Evolutionary conservation across 2,888 invertebrate genomes (phyloP), one percentile per base, ranked within the genome.

Genomic region (Phrixothrix hirtus): DNA sequence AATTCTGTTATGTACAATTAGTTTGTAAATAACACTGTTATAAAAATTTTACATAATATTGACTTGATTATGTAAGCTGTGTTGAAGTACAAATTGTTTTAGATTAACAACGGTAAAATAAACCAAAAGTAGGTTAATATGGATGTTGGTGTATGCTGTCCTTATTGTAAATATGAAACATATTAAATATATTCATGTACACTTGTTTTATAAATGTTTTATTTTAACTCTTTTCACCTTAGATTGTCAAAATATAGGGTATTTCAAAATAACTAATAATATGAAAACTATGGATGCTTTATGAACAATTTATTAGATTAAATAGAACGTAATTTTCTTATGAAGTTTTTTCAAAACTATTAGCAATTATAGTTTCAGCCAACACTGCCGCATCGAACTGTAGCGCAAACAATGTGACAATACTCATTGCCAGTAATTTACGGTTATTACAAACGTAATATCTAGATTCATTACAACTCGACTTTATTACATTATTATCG

Each of bases 91-190:
- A 60, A 71, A 72, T 71, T 72, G 71, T 53, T 47, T 42, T 47
- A 39, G 25, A 27, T 49, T 48, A 43, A 43, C 27, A 21, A 29
- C 26, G 29, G 35, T 16, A 37, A 44, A 42, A 43, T 47, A 26
- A 52, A 35, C 25, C 27, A 38, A 48, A 49, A 43, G 30, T 53
- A 53, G 48, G 13, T 48, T 53, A 47, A 69, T 70, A 65, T 72
- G 72, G 68, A 73, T 74, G 73, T 73, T 73, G 72, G 71, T 72
- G 73, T 73, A 73, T 70, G 73, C 71, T 73, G 72, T 70, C 29
- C 45, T 69, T 73, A 72, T 73, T 68, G 65, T 68, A 69, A 69
- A 66, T 62, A 67, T 54, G 15, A 53, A 44, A 65, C 63, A 68
- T 58, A 61, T 56, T 61, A 70, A 70, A 49, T 49, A 49, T 49